Conservation (phyloP, 2,797 vertebrate species). For the Carcharodon carcharias region DNA sequence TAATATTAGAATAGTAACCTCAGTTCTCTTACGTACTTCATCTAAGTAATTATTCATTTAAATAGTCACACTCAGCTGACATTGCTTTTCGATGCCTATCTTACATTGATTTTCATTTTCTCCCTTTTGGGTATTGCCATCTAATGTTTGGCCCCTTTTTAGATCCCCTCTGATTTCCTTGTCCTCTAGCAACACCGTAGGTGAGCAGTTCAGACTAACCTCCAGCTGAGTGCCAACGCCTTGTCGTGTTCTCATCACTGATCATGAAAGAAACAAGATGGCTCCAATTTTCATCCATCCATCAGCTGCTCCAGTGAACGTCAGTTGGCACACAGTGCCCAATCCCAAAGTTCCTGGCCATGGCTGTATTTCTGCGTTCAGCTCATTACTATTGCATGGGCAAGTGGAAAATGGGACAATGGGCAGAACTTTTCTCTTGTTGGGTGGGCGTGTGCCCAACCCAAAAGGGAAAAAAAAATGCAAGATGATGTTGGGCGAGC, state of each 20-base stretch:
- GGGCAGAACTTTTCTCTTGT: no score
- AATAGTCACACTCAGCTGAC: slow-evolving; percentile 17
- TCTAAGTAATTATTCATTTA: neutral
- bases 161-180: neutral
- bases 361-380: neutral
- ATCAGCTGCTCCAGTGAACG: neutral
- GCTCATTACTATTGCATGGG: neutral
- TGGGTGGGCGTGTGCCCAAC: no score
- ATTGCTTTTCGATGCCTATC: neutral
- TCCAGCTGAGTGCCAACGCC: neutral
- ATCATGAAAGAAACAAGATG: neutral
- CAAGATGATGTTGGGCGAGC: no score
- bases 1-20: neutral
- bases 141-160: neutral
- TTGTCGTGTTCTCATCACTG: neutral
- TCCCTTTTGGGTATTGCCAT: neutral
- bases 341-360: neutral
- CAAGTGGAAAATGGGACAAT: neutral
- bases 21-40: neutral
- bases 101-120: neutral
- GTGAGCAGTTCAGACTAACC: neutral
- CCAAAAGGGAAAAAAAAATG: no score
- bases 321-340: no score
- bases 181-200: neutral
- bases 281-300: neutral